Base-by-base conservation (phyloP, 2,113 vertebrate species). In the Phylloscopus whistleri region DNA sequence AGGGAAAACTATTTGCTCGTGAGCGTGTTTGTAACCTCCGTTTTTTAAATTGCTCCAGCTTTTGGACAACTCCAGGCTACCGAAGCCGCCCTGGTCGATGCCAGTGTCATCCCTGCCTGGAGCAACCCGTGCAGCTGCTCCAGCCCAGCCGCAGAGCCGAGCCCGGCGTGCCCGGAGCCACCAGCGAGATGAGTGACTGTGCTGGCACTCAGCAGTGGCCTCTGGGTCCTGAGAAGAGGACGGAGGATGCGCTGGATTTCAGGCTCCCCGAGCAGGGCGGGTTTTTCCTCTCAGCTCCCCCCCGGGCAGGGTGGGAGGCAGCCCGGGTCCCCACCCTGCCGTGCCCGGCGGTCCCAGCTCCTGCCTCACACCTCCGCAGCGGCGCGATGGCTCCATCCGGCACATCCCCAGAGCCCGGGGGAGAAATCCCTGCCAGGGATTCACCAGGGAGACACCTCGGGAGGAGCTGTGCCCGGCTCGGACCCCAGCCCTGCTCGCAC, bases 371-470 rank as follows among this genome's bases (percentile, higher is more conserved):
- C 15, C 37, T 33, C 69, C 2, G 27, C 28, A 16, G 13, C 31
- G 23, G 49, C 17, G 1, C 0, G 9, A n/a, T 53, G 51, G 46
- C 28, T 73, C 31, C 20, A n/a, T 3, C 12, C 18, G 5, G 62
- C 51, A 30, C 20, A 6, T 51, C 46, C 23, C 23, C 78, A 15
- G 8, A 3, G 26, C 7, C 13, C 4, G 39, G 9, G 49, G 11
- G 11, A 72, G 20, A 46, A 84, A 87, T 27, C 27, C 6, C 46
- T 0, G 4, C 2, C 0, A 18, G 44, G 60, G 51, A 17, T 58
- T 77, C 27, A 5, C 7, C 1, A 0, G 16, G 2, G 46, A 53
- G 24, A 2, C 19, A 15, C 56, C 11, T 4, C 5, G 16, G 78
- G 74, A 16, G 62, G 69, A 30, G 78, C 60, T 84, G 23, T 59